Evolutionary conservation across 2,113 vertebrate species (phyloP).

Genomic region (Seriola quinqueradiata): DNA sequence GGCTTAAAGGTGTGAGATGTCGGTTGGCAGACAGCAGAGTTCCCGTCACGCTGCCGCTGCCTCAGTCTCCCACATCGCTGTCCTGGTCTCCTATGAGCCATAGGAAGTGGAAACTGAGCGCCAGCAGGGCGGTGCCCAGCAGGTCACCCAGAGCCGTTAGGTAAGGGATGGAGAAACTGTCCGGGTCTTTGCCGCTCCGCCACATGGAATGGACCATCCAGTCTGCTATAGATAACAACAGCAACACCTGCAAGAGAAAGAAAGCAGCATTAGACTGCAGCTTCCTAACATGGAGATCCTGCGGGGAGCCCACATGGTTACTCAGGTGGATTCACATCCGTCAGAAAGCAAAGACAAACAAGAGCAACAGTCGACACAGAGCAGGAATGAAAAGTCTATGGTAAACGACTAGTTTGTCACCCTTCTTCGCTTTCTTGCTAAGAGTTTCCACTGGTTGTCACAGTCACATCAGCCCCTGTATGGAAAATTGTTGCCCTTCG

Average conservation of each 20-base stretch:
- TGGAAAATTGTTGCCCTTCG: too few species aligned
- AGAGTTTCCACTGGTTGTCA: background rate
- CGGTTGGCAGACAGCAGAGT: background rate
- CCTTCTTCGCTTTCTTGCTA: too few species aligned
- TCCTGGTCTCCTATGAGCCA: conserved; percentile 96
- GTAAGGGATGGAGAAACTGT: conserved; percentile 98
- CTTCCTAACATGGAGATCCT: too few species aligned
- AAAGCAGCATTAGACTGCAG: background rate
- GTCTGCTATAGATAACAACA: conserved; percentile 92
- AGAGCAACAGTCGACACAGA: too few species aligned
- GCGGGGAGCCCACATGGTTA: too few species aligned
- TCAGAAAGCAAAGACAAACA: too few species aligned
- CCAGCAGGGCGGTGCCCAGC: conserved; percentile 94
- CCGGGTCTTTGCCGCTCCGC: conserved; percentile 96
- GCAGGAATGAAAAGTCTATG: too few species aligned
- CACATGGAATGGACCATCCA: conserved; percentile 99
- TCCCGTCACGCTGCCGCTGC: background rate
- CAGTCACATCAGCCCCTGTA: too few species aligned
- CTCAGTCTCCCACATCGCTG: conserved; percentile 95
- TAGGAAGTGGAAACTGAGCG: conserved; percentile 95
- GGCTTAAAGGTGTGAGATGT: conserved; percentile 10
- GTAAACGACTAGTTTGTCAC: too few species aligned
- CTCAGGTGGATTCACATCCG: too few species aligned
- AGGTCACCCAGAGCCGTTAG: conserved; percentile 96
- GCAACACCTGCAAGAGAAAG: conserved; percentile 87